These are phyloP conservation scores for Bombus huntii DNA, from an alignment of 1,140 invertebrate genomes.

Conservation along the genomic window DNA sequence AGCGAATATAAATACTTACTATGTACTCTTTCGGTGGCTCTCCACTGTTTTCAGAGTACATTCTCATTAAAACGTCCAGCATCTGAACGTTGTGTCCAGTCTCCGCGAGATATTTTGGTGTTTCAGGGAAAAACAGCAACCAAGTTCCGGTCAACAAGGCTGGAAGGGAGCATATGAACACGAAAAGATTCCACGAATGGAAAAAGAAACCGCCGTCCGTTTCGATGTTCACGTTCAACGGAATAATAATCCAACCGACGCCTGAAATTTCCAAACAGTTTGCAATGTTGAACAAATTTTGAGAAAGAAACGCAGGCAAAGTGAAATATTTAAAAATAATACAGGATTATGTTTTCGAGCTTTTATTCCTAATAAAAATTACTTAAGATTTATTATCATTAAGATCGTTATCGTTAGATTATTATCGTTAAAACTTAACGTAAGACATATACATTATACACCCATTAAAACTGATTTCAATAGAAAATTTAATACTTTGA, in stretches of 20 bases:
- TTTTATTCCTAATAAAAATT: too few relatives aligned
- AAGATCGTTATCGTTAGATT: too few relatives aligned
- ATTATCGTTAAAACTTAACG: too few relatives aligned
- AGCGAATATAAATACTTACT: slow-evolving; percentile 64
- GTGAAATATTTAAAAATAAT: too few relatives aligned
- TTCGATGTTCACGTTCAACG: slow-evolving; percentile 65
- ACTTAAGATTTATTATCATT: too few relatives aligned
- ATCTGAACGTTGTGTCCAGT: slow-evolving; percentile 78
- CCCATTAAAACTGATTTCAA: too few relatives aligned
- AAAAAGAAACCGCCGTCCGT: slow-evolving; percentile 64
- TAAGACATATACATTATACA: too few relatives aligned
- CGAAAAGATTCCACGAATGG: slow-evolving; percentile 80
- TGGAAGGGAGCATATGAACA: slow-evolving; percentile 73
- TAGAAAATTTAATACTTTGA: too few relatives aligned
- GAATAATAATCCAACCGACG: slow-evolving; percentile 78
- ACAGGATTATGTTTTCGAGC: too few relatives aligned
- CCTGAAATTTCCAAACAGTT: slow-evolving; percentile 60
- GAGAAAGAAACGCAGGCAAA: too few relatives aligned
- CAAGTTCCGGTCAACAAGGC: slow-evolving; percentile 71
- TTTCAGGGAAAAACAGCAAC: slow-evolving; percentile 84
- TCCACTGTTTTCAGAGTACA: slow-evolving; percentile 79
- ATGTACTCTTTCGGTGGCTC: slow-evolving; percentile 74
- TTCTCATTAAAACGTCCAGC: slow-evolving; percentile 76
- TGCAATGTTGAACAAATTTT: too few relatives aligned
- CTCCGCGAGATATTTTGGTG: slow-evolving; percentile 84